Evolutionary conservation across 2,113 vertebrate genomes (phyloP), one percentile per base, ranked within the genome.

Genomic region (Himantopus leucocephalus): DNA sequence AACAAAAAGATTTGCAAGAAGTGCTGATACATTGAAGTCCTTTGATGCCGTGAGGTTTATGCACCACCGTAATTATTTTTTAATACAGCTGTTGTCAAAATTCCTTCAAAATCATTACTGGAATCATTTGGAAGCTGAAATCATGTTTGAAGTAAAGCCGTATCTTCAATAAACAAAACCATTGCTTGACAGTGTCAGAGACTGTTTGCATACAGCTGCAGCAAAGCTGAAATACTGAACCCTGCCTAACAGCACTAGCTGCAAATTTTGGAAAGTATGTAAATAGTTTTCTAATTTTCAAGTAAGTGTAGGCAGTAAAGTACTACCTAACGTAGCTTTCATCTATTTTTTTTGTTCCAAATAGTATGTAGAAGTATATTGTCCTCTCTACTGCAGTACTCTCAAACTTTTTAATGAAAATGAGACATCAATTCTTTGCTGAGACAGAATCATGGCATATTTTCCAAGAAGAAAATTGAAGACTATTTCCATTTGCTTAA

Each of bases 41-140:
- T 85, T 73, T 45, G 47, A 45, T 77, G 22, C 29, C 6, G 0
- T 18, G 30, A 35, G 50, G 13, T 39, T 91, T 82, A 72, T 79
- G 66, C 53, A 48, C 5, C 34, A 12, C 32, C 47, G 23, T 24
- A 56, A 24, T 20, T 66, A 37, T 24, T 77, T 90, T 93, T 66
- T 48, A 78, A 47, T 29, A 86, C 67, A 77, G 12, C 45, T 60
- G 20, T 76, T 76, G 23, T 22, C 22, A 77, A 80, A 94, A 87
- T 94, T 81, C 68, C 80, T 91, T 96, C 80, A 84, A 19, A 89
- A 82, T 72, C 45, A 59, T 95, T 89, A 78, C 43, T 71, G 76
- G 45, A 76, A 73, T 47, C 0, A 39, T 92, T 93, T 20, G 73
- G 85, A 92, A 82, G 62, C 71, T 93, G 75, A 78, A 90, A 55